Base-by-base conservation (phyloP, 2,113 vertebrate genomes). In the Sardina pilchardus region DNA sequence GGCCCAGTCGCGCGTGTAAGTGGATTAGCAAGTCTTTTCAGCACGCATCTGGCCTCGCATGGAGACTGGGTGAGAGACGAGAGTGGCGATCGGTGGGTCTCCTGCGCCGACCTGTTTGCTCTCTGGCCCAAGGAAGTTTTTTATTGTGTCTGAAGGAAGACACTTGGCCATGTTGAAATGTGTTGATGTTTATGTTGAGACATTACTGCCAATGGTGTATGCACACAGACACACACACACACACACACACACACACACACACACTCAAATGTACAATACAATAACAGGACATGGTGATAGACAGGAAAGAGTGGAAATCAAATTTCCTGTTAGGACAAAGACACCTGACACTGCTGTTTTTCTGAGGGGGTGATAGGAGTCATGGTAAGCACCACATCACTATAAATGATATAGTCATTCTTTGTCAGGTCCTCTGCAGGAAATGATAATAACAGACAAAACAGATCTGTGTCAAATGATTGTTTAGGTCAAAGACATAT, bases 11-110 rank as follows among this genome's bases (percentile, higher is more conserved):
- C 1, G 0, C 39, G 82, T 9, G 42, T 91, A 93, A 93, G 87
- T 83, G 30, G 91, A 93, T 94, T 94, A 93, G 82, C 80, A 91
- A 86, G 82, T 78, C 71, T 83, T 89, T 93, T 94, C 90, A 92
- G 34, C 42, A 47, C 78, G 81, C 85, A 86, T 86, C 59, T 86
- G 85, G 34, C 34, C 71, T 14, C 36, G 71, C 10, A 16, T 36
- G 34, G 10, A 36, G 2, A 78, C 3, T 30, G 26, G 63, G n/a
- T 12, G 63, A 2, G 63, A 71, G 63, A 50, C 12, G 48, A 4
- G 4, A 59, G 53, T 6, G 53, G 53, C 6, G 21, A 59, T 59
- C 17, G 19, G 21, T 50, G 48, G 21, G 53, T 59, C 19, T 59
- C 30, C 30, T 78, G 34, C 12, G 30, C 14, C 10, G 71, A 3